These are phyloP conservation scores for Platalea minor DNA, from an alignment of 2,797 vertebrate species.

Conservation along the genomic window DNA sequence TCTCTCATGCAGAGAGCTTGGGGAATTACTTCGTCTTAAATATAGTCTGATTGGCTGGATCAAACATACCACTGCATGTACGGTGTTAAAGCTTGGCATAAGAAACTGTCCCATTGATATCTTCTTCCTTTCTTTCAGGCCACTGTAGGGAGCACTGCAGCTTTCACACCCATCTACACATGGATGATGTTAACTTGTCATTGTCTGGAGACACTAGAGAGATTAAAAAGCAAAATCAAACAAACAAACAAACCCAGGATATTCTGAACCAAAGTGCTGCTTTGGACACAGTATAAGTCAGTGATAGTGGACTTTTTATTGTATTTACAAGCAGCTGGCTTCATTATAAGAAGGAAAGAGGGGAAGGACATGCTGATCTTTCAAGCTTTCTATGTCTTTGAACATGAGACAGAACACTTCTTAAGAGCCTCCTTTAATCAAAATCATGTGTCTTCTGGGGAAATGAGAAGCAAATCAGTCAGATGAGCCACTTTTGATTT, in stretches of 20 bases:
- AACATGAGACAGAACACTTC: not conserved
- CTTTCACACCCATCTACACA: not conserved
- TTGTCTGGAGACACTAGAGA: not conserved
- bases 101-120: not conserved
- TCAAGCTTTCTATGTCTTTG: not conserved
- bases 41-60: not conserved
- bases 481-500: not conserved
- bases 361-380: not conserved
- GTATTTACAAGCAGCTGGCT: not conserved
- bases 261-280: not conserved
- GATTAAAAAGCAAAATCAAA: not conserved
- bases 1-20: not conserved
- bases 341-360: not conserved
- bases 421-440: not conserved
- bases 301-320: not conserved
- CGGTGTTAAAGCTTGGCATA: not conserved
- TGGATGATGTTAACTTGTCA: not conserved
- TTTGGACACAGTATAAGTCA: not conserved
- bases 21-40: not conserved
- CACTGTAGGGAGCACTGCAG: not conserved
- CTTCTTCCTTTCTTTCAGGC: not conserved
- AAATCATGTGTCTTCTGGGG: not conserved
- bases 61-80: not conserved
- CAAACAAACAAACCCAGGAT: not conserved
- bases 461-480: not conserved